phyloP scores from a whole-genome alignment of 92 coral and sea anemone species.

The Phenganax subtilis region DNA sequence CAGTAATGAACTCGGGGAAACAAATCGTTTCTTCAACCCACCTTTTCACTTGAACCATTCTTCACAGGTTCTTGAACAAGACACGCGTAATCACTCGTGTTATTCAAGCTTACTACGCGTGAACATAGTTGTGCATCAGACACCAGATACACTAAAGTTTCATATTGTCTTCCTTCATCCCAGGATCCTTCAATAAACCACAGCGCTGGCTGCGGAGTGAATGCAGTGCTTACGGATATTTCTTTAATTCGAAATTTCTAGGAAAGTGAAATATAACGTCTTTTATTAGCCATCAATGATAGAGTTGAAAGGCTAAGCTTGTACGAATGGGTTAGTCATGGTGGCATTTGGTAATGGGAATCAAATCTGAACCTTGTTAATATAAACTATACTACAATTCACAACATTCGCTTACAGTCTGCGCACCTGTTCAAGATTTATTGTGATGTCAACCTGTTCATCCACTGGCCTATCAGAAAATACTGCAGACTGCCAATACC shows the following conservation, averaged over 20 bases:
- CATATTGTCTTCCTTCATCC: constrained; percentile 12
- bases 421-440: constrained; percentile 51
- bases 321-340: neutral
- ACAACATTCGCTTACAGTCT: neutral
- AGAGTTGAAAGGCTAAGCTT: neutral
- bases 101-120: neutral
- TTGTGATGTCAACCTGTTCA: constrained; percentile 47
- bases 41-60: constrained; percentile 31
- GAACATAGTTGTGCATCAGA: constrained; percentile 3
- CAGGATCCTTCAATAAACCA: constrained; percentile 55
- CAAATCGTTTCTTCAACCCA: neutral
- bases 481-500: constrained; percentile 36
- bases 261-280: neutral
- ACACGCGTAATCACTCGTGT: constrained; percentile 7
- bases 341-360: neutral
- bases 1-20: neutral
- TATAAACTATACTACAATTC: neutral
- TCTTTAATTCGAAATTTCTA: constrained; percentile 42
- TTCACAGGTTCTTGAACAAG: constrained; percentile 7
- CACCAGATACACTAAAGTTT: neutral
- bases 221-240: constrained; percentile 52
- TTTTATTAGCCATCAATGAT: neutral
- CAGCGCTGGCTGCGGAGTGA: constrained; percentile 56
- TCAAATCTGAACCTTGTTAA: too few relatives aligned
- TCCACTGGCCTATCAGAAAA: constrained; percentile 1